These are phyloP conservation scores for Lottia gigantea DNA, from an alignment of 2,888 invertebrate species.

Conservation along the genomic window DNA sequence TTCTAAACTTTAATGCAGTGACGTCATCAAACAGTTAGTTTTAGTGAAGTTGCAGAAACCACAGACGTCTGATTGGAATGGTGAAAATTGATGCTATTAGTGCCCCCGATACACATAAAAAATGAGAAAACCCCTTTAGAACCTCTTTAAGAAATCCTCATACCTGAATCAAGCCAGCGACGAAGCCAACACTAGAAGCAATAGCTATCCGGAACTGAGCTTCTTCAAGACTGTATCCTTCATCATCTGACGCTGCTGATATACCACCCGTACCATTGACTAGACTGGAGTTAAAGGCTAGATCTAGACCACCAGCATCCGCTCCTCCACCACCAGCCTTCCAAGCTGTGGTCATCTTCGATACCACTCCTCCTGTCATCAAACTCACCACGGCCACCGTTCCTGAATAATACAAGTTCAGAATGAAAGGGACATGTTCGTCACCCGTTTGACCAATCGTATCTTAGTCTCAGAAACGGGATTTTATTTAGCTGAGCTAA, in stretches of 20 bases:
- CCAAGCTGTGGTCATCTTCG: conserved; percentile 30
- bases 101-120: too few relatives aligned
- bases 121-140: too few relatives aligned
- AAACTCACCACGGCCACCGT: conserved; percentile 65
- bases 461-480: too few relatives aligned
- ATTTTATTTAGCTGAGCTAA: too few relatives aligned
- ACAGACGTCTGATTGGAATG: too few relatives aligned
- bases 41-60: too few relatives aligned
- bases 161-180: conserved; percentile 50
- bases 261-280: conserved; percentile 11
- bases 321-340: conserved; percentile 16
- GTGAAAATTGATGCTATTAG: too few relatives aligned
- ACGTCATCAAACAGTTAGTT: too few relatives aligned
- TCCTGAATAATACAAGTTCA: conserved; percentile 36
- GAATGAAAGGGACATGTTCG: too few relatives aligned
- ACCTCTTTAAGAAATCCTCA: neutral
- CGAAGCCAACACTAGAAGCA: conserved; percentile 47
- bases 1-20: too few relatives aligned
- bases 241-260: neutral
- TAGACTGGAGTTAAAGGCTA: conserved; percentile 9
- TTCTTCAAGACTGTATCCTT: conserved; percentile 23
- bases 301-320: neutral
- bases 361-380: conserved; percentile 57
- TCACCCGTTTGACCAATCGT: too few relatives aligned
- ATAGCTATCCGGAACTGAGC: conserved; percentile 67